Conservation (phyloP, 2,888 invertebrate genomes). For the Pseudolycoriella hygida region DNA sequence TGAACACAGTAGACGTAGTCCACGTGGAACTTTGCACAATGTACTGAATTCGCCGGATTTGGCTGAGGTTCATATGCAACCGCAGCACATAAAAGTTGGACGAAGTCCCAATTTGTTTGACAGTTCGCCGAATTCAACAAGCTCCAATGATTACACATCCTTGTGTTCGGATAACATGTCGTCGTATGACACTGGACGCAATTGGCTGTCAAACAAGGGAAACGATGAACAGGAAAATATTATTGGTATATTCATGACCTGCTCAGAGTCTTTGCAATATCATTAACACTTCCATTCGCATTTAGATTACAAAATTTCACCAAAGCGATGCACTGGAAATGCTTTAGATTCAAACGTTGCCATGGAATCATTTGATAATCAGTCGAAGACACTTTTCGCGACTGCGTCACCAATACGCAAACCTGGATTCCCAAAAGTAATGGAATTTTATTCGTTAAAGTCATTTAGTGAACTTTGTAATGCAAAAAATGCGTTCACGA, state of each 20-base stretch:
- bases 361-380: too few relatives aligned
- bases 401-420: constrained; percentile 49
- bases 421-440: constrained; percentile 5
- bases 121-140: neutral
- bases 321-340: constrained; percentile 54
- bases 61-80: constrained; percentile 21
- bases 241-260: neutral
- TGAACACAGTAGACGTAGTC: constrained; percentile 21
- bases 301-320: constrained; percentile 83
- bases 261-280: neutral
- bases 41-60: constrained; percentile 27
- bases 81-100: constrained; percentile 25
- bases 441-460: too few relatives aligned
- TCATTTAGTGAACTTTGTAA: too few relatives aligned
- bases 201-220: neutral
- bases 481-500: too few relatives aligned
- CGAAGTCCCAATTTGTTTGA: constrained; percentile 19
- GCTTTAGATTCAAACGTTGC: too few relatives aligned
- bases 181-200: constrained; percentile 68
- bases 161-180: constrained; percentile 59
- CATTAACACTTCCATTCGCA: constrained; percentile 29
- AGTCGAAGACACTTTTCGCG: constrained; percentile 12
- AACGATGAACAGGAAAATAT: neutral
- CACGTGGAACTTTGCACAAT: constrained; percentile 27
- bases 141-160: constrained; percentile 10